These are phyloP conservation scores for Paramormyrops hopkinsi DNA, from an alignment of 2,797 vertebrate species.

Conservation along the genomic window DNA sequence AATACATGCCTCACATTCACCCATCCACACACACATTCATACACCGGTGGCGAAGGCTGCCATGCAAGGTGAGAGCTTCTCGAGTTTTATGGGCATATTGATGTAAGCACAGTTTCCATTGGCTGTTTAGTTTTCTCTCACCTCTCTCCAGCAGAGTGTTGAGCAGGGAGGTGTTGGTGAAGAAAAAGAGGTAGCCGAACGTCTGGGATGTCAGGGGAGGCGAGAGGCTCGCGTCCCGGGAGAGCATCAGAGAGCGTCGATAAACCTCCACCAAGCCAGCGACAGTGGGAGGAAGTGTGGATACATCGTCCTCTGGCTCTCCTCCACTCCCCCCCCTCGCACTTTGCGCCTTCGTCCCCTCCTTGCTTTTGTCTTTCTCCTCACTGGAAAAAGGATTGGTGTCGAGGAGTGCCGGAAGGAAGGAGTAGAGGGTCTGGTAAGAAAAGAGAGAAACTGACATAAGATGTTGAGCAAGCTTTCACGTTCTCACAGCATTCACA, in stretches of 20 bases:
- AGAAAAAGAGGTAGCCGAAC: constrained; percentile 90
- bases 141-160: constrained; percentile 88
- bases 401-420: constrained; percentile 80
- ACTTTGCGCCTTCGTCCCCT: constrained; percentile 36
- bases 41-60: too few relatives aligned
- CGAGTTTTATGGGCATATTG: background rate
- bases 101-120: background rate
- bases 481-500: background rate
- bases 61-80: background rate
- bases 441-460: background rate
- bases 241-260: constrained; percentile 75
- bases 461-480: background rate
- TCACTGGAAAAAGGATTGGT: constrained; percentile 80
- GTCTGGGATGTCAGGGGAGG: constrained; percentile 88
- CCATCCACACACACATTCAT: too few relatives aligned
- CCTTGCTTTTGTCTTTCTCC: constrained; percentile 60
- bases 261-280: constrained; percentile 78
- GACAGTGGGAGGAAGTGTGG: constrained; percentile 70
- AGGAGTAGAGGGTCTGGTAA: constrained; percentile 77
- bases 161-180: constrained; percentile 87
- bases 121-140: constrained; percentile 41
- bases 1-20: too few relatives aligned
- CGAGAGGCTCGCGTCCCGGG: constrained; percentile 75
- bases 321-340: constrained; percentile 25
- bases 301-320: constrained; percentile 69